Conservation (phyloP, 2,113 vertebrate species). For the Sebastes fasciatus region DNA sequence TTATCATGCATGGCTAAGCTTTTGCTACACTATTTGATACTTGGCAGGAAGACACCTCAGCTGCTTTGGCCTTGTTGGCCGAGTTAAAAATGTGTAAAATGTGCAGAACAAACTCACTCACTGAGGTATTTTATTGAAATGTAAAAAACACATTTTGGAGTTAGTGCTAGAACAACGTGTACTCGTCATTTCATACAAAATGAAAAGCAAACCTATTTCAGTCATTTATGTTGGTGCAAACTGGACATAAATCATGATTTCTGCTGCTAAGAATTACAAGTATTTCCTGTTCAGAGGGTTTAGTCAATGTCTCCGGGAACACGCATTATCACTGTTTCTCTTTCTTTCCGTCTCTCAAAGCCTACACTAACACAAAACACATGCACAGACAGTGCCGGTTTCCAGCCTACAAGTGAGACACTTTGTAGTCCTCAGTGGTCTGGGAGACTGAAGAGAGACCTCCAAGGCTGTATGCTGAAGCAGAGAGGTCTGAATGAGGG, state of each 20-base stretch:
- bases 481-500: constrained; percentile 63
- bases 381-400: constrained; percentile 26
- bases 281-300: constrained; percentile 37
- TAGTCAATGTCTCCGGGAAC: constrained; percentile 20
- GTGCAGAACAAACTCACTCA: constrained; percentile 25
- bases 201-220: not conserved
- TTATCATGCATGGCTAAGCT: constrained; percentile 24
- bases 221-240: constrained; percentile 8
- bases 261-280: constrained; percentile 14
- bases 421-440: constrained; percentile 37
- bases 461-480: constrained; percentile 56
- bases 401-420: constrained; percentile 47
- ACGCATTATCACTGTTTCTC: constrained; percentile 12
- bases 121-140: constrained; percentile 18
- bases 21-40: not conserved
- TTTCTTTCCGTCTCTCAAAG: constrained; percentile 16
- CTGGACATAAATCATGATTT: constrained; percentile 23
- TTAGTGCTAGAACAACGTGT: not conserved
- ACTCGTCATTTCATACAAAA: constrained; percentile 2
- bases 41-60: constrained; percentile 12
- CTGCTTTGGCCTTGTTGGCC: constrained; percentile 19
- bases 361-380: constrained; percentile 41
- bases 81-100: constrained; percentile 26
- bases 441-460: constrained; percentile 47
- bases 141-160: constrained; percentile 1